phyloP scores from a whole-genome alignment of 2,888 invertebrate species.

The Ormia ochracea region DNA sequence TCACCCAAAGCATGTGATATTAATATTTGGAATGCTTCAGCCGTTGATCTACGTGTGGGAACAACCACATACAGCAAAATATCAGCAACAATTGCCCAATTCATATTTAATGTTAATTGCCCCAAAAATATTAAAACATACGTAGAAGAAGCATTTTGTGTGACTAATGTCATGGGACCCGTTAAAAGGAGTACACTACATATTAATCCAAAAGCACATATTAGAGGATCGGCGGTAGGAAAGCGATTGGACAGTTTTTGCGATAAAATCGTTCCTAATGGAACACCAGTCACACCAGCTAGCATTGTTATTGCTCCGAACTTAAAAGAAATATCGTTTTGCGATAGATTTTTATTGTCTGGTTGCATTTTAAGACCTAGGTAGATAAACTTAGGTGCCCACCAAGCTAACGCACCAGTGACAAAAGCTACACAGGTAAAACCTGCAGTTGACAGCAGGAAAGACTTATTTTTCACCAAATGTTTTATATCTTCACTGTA shows the following conservation, averaged over 20 bases:
- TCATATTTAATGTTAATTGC: conserved; percentile 89
- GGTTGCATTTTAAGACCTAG: conserved; percentile 85
- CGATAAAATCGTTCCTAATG: conserved; percentile 84
- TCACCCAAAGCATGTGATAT: conserved; percentile 98
- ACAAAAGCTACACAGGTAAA: conserved; percentile 99
- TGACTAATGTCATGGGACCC: conserved; percentile 82
- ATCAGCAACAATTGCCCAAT: conserved; percentile 96
- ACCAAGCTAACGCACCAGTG: conserved; percentile 97
- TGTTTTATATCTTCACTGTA: conserved; percentile 85
- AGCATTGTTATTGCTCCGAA: conserved; percentile 91
- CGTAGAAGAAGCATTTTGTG: conserved; percentile 80
- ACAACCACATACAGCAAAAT: conserved; percentile 96
- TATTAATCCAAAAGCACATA: conserved; percentile 89
- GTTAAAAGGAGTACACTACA: conserved; percentile 86
- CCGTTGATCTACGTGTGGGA: conserved; percentile 95
- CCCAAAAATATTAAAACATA: conserved; percentile 86
- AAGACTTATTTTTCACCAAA: conserved; percentile 81
- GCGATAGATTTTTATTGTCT: conserved; percentile 77
- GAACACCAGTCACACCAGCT: conserved; percentile 89
- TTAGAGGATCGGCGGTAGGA: conserved; percentile 85
- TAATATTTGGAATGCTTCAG: conserved; percentile 97
- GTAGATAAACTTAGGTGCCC: conserved; percentile 93
- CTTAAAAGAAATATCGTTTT: conserved; percentile 82
- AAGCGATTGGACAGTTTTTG: conserved; percentile 77
- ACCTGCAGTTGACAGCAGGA: conserved; percentile 93